Evolutionary conservation across 2,888 invertebrate species (phyloP), one percentile per base, ranked within the genome.

Genomic region (Stomorhina lunata): DNA sequence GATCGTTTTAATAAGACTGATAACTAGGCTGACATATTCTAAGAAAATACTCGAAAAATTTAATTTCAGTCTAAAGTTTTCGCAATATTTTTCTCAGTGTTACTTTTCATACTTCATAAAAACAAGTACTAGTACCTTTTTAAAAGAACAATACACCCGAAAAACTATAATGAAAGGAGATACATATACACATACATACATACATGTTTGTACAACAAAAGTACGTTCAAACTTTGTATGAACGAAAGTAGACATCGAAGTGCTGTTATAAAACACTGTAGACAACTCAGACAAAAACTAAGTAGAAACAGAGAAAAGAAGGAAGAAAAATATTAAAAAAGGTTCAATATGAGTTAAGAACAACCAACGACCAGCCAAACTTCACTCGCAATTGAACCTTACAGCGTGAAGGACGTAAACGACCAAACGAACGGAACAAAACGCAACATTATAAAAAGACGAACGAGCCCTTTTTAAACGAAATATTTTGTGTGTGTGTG

Each of bases 361-460:
- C 63, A 59, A 48, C 29, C 53, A 69, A 53, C 59, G 48, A 20
- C 29, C 69, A 72, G 20, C 55, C 37, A 69, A 71, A 84, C 85
- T 85, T 87, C 88, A 89, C 88, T 89, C 87, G 87, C 85, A 87
- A 85, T 86, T 88, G 85, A 87, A 87, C 88, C 87, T 86, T 89
- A 85, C 87, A 87, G 86, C 87, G 87, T 85, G 84, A 87, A 89
- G 88, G 89, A 89, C 87, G 89, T 88, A 73, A 12, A 76, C 66
- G 59, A 37, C n/a, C n/a, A n/a, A n/a, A 48, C 25, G 50, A 53
- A 61, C 29, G 43, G n/a, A 1, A n/a, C 43, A 15, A 37, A 57
- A 77, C 32, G 17, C 15, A 50, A 43, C 27, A 40, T 20, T 40
- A 55, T n/a, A 5, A 17, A 45, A 34, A 53, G 2, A 29, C 45